These are phyloP conservation scores for Apotomis turbidana DNA, from an alignment of 2,888 invertebrate species.

Conservation along the genomic window DNA sequence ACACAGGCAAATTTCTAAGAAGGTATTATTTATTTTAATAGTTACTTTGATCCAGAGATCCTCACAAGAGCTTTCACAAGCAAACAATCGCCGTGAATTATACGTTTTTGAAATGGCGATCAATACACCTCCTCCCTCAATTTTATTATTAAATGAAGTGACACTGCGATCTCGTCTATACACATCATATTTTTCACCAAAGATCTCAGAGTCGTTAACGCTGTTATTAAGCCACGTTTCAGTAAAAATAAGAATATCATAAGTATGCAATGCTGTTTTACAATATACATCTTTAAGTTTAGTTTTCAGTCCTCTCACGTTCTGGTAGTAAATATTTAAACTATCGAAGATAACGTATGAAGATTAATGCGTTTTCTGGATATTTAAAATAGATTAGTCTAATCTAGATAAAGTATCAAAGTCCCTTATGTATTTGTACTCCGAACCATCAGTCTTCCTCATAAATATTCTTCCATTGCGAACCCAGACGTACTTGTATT, in stretches of 20 bases:
- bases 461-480: constrained; percentile 1
- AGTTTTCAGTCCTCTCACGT: neutral
- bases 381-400: neutral
- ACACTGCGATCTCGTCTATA: too few species aligned
- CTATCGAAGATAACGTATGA: neutral
- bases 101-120: too few species aligned
- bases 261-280: neutral
- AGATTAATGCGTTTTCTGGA: neutral
- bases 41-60: too few species aligned
- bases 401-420: neutral
- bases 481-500: constrained; percentile 3
- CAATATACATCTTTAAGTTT: constrained; percentile 1
- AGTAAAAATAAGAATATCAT: neutral
- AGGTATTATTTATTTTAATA: too few species aligned
- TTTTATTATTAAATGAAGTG: too few species aligned
- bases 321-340: too few species aligned
- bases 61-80: too few species aligned
- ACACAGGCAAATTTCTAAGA: too few species aligned
- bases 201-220: neutral
- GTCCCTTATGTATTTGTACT: constrained; percentile 1
- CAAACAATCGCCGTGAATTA: too few species aligned
- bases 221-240: neutral
- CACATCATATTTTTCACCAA: neutral
- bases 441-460: neutral
- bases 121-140: too few species aligned